Conservation (phyloP, 2,113 vertebrate genomes). For the Dicaeum eximium region DNA sequence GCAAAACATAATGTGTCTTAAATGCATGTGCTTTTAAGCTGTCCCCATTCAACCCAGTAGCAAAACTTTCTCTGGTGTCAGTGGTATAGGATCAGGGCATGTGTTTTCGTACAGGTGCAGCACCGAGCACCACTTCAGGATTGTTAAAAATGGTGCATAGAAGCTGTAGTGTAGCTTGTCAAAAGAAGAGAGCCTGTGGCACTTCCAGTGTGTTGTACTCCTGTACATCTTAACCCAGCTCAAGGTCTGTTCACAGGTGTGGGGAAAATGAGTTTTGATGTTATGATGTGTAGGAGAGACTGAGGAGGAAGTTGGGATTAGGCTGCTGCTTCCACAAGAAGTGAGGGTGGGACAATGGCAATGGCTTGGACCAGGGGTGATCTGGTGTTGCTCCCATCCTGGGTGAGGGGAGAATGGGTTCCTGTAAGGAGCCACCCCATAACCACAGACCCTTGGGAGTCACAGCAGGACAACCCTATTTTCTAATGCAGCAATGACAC, state of each 20-base stretch:
- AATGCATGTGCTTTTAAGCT: not conserved
- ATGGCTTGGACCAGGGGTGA: not conserved
- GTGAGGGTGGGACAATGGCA: not conserved
- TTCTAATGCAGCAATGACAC: not conserved
- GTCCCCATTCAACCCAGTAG: not conserved
- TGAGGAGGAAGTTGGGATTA: not conserved
- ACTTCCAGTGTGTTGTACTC: not conserved
- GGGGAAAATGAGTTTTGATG: not conserved
- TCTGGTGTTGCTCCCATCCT: not conserved
- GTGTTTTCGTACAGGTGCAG: not conserved
- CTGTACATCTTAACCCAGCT: not conserved
- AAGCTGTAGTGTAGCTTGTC: not conserved
- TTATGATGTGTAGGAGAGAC: fast-evolving
- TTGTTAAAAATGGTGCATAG: not conserved
- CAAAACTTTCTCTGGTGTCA: not conserved
- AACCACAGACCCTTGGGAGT: too few species aligned
- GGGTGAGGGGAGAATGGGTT: not conserved
- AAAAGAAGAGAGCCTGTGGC: not conserved
- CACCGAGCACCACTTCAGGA: not conserved
- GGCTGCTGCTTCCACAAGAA: not conserved
- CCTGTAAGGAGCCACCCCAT: not conserved
- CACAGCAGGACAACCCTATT: not conserved
- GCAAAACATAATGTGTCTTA: not conserved
- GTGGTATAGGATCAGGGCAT: not conserved
- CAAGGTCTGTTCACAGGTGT: not conserved